phyloP scores from a whole-genome alignment of 1,140 invertebrate genomes.

The Lepidostoma basale region DNA sequence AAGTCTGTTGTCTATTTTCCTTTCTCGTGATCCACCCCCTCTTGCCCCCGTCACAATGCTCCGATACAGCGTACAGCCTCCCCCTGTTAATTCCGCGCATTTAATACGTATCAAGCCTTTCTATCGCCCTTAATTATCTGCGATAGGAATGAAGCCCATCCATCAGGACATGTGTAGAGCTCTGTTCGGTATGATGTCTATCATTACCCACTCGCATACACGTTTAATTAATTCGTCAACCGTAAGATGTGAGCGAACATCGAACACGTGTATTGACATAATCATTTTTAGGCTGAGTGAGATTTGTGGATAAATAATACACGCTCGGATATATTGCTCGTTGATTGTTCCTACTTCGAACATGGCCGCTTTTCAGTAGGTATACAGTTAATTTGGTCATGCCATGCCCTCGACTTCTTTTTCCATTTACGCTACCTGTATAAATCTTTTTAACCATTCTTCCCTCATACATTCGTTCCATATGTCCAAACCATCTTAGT shows the following conservation, averaged over 20 bases:
- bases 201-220: background rate
- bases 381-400: no score
- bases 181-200: background rate
- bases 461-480: no score
- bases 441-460: no score
- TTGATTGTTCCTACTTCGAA: no score
- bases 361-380: no score
- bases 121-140: slow-evolving; percentile 8
- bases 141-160: background rate
- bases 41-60: no score
- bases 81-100: slow-evolving; percentile 2
- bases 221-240: slow-evolving; percentile 3
- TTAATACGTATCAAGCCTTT: slow-evolving; percentile 10
- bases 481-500: no score
- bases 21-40: no score
- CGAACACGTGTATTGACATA: slow-evolving; percentile 15
- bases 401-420: no score
- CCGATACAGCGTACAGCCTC: background rate
- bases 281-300: background rate
- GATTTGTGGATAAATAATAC: background rate
- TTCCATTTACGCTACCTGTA: no score
- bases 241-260: background rate
- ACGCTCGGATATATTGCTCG: no score
- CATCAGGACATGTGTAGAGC: background rate
- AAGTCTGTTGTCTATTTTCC: no score